A percentile compares a stretch with the other conserved stretches of the same genome.
Evolutionary conservation across 2,888 invertebrate genomes (phyloP).

Genomic region (Chrysolina haemoptera): DNA sequence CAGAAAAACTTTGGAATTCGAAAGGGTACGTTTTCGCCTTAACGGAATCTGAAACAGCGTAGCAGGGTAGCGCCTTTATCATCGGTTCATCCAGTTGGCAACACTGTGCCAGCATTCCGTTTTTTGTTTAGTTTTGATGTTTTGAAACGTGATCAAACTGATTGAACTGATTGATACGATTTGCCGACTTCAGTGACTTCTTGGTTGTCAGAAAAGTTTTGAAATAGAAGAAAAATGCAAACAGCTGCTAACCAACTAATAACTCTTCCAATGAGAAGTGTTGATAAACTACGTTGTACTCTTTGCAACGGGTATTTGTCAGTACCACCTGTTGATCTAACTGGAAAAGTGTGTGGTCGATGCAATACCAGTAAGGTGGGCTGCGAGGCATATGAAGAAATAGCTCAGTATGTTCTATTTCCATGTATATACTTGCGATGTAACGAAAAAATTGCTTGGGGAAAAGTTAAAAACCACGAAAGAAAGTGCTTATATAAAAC

Average conservation of each 20-base stretch:
- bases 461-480: constrained; percentile 22
- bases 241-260: neutral
- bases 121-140: too few relatives aligned
- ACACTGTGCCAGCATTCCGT: too few relatives aligned
- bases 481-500: constrained; percentile 16
- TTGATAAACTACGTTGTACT: neutral
- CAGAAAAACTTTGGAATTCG: too few relatives aligned
- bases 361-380: neutral
- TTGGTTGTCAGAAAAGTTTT: too few relatives aligned
- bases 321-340: constrained; percentile 2
- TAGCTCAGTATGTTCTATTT: constrained; percentile 24
- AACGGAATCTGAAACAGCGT: too few relatives aligned
- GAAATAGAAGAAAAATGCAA: neutral
- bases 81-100: too few relatives aligned
- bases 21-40: too few relatives aligned
- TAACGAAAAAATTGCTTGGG: constrained; percentile 24
- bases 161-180: too few relatives aligned
- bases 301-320: constrained; percentile 1
- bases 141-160: too few relatives aligned
- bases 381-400: constrained; percentile 9
- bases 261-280: neutral
- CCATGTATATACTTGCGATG: constrained; percentile 29
- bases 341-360: neutral
- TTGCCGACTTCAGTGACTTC: too few relatives aligned
- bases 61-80: too few relatives aligned